Evolutionary conservation across 2,113 vertebrate species (phyloP).

Genomic region (Malurus melanocephalus): DNA sequence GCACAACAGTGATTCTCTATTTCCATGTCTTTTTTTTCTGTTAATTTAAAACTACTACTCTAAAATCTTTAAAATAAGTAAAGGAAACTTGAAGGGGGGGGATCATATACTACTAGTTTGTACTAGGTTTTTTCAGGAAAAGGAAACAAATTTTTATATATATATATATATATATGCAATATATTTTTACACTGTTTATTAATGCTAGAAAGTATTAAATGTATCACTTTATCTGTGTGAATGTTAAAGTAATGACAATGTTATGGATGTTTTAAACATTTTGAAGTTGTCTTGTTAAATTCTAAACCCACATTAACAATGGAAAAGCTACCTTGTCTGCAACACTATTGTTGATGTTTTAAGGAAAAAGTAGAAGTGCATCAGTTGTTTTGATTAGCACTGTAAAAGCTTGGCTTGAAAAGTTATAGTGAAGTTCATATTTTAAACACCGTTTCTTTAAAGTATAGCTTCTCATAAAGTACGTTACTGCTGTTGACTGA

Average conservation of each 20-base stretch:
- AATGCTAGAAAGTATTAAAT: constrained; percentile 60
- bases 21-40: constrained; percentile 30
- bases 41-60: constrained; percentile 63
- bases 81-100: constrained; percentile 72
- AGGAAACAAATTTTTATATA: constrained; percentile 69
- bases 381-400: constrained; percentile 39
- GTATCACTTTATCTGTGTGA: constrained; percentile 62
- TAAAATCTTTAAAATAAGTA: constrained; percentile 51
- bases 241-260: constrained; percentile 40
- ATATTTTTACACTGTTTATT: constrained; percentile 78
- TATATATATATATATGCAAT: constrained; percentile 57
- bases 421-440: constrained; percentile 26
- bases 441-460: constrained; percentile 35
- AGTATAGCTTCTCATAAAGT: constrained; percentile 44
- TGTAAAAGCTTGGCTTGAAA: constrained; percentile 51
- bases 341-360: constrained; percentile 28
- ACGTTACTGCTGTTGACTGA: constrained; percentile 51
- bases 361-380: constrained; percentile 12
- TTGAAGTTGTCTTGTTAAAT: constrained; percentile 43
- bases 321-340: constrained; percentile 21
- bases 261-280: constrained; percentile 37
- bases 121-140: constrained; percentile 73
- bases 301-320: constrained; percentile 41
- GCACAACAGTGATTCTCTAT: constrained; percentile 18
- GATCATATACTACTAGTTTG: constrained; percentile 67